Conservation (phyloP, 2,797 vertebrate genomes). For the Halcyon badia region DNA sequence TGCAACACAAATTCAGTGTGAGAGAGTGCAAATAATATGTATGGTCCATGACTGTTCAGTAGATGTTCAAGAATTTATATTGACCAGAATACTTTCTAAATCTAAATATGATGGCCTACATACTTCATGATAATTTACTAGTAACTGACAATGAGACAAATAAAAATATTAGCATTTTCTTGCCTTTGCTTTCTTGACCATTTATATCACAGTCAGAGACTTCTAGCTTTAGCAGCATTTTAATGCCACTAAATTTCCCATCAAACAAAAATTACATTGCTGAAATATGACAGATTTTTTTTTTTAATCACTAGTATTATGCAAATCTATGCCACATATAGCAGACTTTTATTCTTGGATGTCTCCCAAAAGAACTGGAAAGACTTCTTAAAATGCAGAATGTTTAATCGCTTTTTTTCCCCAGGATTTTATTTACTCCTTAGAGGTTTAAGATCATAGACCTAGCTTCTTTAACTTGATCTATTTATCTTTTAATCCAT, state of each 20-base stretch:
- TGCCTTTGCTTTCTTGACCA: not conserved
- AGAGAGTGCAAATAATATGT: not conserved
- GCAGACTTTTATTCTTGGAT: not conserved
- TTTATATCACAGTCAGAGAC: not conserved
- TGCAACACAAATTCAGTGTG: not conserved
- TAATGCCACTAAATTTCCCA: constrained; percentile 18
- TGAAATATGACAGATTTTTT: not conserved
- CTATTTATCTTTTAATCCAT: not conserved
- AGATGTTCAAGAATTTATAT: not conserved
- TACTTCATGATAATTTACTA: not conserved
- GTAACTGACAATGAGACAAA: not conserved
- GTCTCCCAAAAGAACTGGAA: not conserved
- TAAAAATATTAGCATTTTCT: not conserved
- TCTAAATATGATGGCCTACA: not conserved
- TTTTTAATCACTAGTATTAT: constrained; percentile 9
- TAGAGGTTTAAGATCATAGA: not conserved
- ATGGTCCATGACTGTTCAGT: not conserved
- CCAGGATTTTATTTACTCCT: not conserved
- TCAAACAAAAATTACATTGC: constrained; percentile 9
- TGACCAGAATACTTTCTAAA: not conserved
- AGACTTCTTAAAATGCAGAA: not conserved
- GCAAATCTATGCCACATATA: not conserved
- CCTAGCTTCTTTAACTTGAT: not conserved
- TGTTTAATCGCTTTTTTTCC: not conserved
- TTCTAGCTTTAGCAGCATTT: constrained; percentile 3